Evolutionary conservation across 2,888 invertebrate species (phyloP).

Genomic region (Gymnosoma rotundatum): DNA sequence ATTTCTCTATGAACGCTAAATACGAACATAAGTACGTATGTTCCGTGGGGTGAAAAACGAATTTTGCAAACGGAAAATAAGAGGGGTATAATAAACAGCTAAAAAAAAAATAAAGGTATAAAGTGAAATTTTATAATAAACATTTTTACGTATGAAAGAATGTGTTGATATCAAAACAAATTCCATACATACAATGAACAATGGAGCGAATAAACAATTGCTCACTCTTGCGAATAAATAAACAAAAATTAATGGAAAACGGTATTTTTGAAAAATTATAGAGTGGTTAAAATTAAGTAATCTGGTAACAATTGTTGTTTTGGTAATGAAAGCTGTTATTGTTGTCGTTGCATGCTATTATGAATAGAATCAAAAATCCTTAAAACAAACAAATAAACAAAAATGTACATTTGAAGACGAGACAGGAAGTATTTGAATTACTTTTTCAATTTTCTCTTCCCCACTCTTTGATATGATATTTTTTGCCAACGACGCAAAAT

Average conservation of each 20-base stretch:
- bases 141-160: not conserved
- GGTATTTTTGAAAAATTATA: slow-evolving; percentile 7
- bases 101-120: not conserved
- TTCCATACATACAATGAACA: not conserved
- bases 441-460: not conserved
- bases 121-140: slow-evolving; percentile 25
- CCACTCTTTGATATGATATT: not conserved
- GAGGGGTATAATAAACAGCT: no score
- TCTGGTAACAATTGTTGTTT: not conserved
- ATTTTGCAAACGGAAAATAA: not conserved
- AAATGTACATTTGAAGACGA: not conserved
- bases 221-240: not conserved
- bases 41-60: not conserved
- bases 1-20: no score
- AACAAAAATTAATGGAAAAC: slow-evolving; percentile 16
- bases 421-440: not conserved
- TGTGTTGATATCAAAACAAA: slow-evolving; percentile 2
- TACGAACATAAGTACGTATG: no score
- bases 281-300: slow-evolving; percentile 1
- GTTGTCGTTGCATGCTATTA: slow-evolving; percentile 12
- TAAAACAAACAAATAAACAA: slow-evolving; percentile 13
- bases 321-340: not conserved
- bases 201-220: slow-evolving; percentile 9
- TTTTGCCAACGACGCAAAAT: not conserved
- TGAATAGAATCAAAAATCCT: slow-evolving; percentile 17